Percentiles rank a stretch among this genome's conserved stretches.
Evolutionary conservation across 2,113 vertebrate genomes (phyloP).

Genomic region (Paracyprichromis sp.): DNA sequence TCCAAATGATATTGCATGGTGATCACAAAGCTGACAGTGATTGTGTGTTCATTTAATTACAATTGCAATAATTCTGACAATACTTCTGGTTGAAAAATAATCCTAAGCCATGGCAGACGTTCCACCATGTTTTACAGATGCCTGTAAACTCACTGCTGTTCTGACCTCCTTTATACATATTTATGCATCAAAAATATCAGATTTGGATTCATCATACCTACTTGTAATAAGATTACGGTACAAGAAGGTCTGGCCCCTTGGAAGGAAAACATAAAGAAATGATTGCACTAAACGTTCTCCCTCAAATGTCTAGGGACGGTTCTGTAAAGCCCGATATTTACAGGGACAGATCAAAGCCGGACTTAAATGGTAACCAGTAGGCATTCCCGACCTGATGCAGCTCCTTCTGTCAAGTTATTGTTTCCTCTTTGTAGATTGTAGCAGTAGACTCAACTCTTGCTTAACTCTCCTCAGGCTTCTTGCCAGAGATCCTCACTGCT

Average conservation of each 20-base stretch:
- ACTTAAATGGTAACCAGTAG: not conserved
- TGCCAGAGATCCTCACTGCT: not conserved
- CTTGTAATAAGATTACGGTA: not conserved
- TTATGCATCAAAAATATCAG: not conserved
- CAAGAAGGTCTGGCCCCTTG: not conserved
- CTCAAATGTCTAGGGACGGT: not conserved
- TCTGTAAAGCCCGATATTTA: not conserved
- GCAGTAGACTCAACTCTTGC: not conserved
- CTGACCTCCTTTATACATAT: not conserved
- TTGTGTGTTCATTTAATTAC: not conserved
- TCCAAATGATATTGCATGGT: not conserved
- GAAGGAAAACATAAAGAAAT: not conserved
- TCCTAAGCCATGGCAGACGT: not conserved
- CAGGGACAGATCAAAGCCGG: not conserved
- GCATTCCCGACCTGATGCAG: not conserved
- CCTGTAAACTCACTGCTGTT: not conserved
- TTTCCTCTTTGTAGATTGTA: not conserved
- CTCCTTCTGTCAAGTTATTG: not conserved
- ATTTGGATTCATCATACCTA: not conserved
- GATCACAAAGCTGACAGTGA: not conserved
- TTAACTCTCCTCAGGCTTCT: not conserved
- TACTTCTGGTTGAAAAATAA: not conserved
- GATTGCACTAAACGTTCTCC: not conserved
- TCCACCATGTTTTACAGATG: not conserved
- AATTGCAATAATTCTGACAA: not conserved